Base-by-base conservation (phyloP, 1,140 invertebrate genomes). In the Zaprionus capensis region DNA sequence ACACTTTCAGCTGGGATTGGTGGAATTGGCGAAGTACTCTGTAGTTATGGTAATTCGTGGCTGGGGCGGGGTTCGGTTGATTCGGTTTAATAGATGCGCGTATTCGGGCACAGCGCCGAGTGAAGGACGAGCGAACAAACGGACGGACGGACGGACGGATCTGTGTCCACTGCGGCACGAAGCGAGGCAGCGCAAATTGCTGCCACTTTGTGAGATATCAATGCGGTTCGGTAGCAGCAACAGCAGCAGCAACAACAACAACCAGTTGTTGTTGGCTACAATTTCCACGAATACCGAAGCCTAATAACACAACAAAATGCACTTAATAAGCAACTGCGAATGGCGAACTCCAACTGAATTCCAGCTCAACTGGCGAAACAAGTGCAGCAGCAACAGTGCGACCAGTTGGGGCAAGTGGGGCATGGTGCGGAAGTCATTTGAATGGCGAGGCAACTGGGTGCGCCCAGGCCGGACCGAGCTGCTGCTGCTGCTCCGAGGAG, bases 251-350 rank as follows among this genome's bases (percentile, higher is more conserved):
- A 56, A 9, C 49, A 70, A 24, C 28, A 64, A 64, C 53, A 82
- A 71, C 56, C 71, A 81, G 74, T 80, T 78, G 77, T 64, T 53
- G 66, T 70, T 78, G 67, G 80, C 88, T 81, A 81, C 78, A 87
- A 87, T 88, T 87, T 87, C 84, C 84, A 88, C 77, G 84, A 87
- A 87, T 88, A 71, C 84, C 81, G 77, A 57, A 81, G 74, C 74
- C 80, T 87, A 87, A 87, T 87, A 88, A 81, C 62, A 88, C 80
- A 81, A 87, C 84, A 82, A 87, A 87, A 71, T 83, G 74, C 82
- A 88, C 80, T 87, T 87, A 87, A 87, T 87, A 87, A 88, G 84
- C 84, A 81, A 83, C 84, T 84, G 84, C 71, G 77, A 88, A 88
- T 88, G 83, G 80, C 83, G 41, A 65, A 57, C 22, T 65, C 61